Evolutionary conservation across 1,140 invertebrate species (phyloP), one percentile per base, ranked within the genome.

Genomic region (Periplaneta americana): DNA sequence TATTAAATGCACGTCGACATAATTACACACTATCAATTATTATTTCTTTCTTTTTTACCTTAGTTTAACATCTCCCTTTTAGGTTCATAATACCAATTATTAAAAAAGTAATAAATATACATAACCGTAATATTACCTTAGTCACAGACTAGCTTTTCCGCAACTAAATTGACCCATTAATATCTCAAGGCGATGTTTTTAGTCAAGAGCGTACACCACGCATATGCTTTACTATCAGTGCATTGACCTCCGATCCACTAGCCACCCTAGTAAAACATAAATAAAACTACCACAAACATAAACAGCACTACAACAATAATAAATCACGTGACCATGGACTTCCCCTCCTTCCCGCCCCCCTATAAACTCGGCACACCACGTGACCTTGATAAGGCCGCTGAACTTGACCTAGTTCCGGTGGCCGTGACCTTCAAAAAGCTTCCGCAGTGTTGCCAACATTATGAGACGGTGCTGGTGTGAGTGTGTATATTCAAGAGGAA

Each of bases 321-420:
- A 66, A 66, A 66, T 66, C 48, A 66, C 48, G 48, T 66, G 48
- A 66, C 48, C 48, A n/a, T 66, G 48, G 48, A 8, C 22, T 28
- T n/a, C 48, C 37, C 48, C 48, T 28, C 48, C 22, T 66, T n/a
- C 22, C 48, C 0, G 3, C 22, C 4, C 48, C 48, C 48, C 28
- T 66, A 66, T n/a, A 66, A n/a, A 28, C 48, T 66, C 48, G 28
- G 48, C 48, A 66, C 48, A 77, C 75, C 75, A 77, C 75, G 75
- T 77, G 75, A 77, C 75, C 75, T 77, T 77, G 75, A 77, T 77
- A 77, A 33, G 75, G 75, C 33, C 75, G 82, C 80, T 84, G 85
- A 84, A 85, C 84, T 85, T 85, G 85, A 85, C 84, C 85, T 82
- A 84, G 82, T 82, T 81, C 31, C 74, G 74, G 8, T 78, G 37